Evolutionary conservation across 2,888 invertebrate species (phyloP), one percentile per base, ranked within the genome.

Genomic region (Nudaria mundana): DNA sequence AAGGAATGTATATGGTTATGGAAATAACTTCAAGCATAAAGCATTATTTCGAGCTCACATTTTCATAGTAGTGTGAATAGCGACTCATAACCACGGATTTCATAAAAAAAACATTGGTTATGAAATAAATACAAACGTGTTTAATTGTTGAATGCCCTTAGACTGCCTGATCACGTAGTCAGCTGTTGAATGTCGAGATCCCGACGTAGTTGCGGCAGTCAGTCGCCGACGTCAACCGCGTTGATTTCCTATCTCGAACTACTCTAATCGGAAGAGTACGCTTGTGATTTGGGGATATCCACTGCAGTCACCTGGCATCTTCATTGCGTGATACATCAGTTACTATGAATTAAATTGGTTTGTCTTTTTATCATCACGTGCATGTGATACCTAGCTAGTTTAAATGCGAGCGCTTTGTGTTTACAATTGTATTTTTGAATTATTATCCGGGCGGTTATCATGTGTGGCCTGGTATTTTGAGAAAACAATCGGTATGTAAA

Each of bases 201-300:
- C 63, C 61, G 62, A 44, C 50, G 50, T 47, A 56, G 52, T 36
- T 61, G 69, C 74, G 73, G 63, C 76, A 74, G 73, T 68, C 51
- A 40, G 67, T 51, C 63, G 60, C 53, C 59, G 57, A 43, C 48
- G 52, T 52, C 61, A 63, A 52, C 56, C 62, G 64, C 56, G 66
- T 56, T 51, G 49, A 55, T 53, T 55, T 67, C 69, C 66, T 71
- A 65, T 75, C 72, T 69, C 56, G 54, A 62, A 69, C 71, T 70
- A 76, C 74, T 71, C 75, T 70, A 78, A 80, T 81, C 82, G 75
- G 63, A 52, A 51, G 53, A 68, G 62, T 58, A 71, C 70, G 70
- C 52, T 63, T 75, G 77, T 78, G 80, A 78, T 74, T 74, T 40
- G 52, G 53, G 54, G 47, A 63, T 56, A 54, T 48, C 36, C 30